Evolutionary conservation across 2,113 vertebrate genomes (phyloP), one percentile per base, ranked within the genome.

Genomic region (Clarias batrachus): DNA sequence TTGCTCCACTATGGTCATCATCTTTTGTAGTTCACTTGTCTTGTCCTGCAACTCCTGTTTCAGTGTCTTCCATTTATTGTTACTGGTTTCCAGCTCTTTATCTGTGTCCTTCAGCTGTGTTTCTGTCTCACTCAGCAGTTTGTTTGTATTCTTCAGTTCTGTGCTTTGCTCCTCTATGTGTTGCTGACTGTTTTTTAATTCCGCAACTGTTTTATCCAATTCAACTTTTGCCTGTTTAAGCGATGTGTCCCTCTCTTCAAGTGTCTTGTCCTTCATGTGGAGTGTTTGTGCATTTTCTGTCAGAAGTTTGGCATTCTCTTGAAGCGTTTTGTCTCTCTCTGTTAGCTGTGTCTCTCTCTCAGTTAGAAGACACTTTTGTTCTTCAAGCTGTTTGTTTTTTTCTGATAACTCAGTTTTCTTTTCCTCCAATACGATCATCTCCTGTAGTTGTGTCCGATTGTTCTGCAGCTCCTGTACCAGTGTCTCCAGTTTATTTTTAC

Each of bases 321-420:
- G 33, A 37, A 37, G 33, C 33, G 2, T 2, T 3, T 2, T 37
- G 33, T 37, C 33, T 37, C 33, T 37, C 2, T 37, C 33, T 3
- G 33, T 37, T 37, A 37, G 33, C 33, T 37, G 33, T 37, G 33
- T 37, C 33, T 37, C 33, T 37, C 33, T 37, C 33, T 37, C 33
- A 37, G 33, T 37, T 37, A 37, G 33, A 37, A 37, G 33, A 37
- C 33, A 2, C 33, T 37, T 37, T 2, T 37, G 33, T 2, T 37
- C 33, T 37, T 37, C 33, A 37, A 37, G 33, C 33, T 54, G 25
- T 85, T 85, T 85, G 33, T 63, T 25, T 77, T 63, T 76, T 52
- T 66, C 83, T 71, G 25, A 60, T 23, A 76, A n/a, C 57, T 84
- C 82, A 57, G 52, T 83, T 63, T 27, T 84, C 52, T 73, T 25